A percentile compares a stretch with the other conserved stretches of the same genome.
These are phyloP conservation scores for Gulo gulo DNA, from an alignment of 2,113 vertebrate genomes.

Conservation along the genomic window DNA sequence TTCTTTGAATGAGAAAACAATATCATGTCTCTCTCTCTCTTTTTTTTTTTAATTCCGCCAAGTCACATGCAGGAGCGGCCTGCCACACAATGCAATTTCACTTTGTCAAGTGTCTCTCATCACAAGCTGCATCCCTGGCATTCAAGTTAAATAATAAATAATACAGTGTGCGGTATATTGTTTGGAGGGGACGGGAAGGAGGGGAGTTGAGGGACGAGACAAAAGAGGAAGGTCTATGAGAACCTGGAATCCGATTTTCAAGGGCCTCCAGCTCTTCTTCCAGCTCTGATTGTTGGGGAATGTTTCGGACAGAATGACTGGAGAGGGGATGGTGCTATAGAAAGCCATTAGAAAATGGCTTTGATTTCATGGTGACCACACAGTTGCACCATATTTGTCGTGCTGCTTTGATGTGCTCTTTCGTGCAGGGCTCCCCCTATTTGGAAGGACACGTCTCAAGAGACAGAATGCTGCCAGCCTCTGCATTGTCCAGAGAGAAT, in stretches of 20 bases:
- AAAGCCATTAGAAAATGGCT: slow-evolving; percentile 75
- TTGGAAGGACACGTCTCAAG: slow-evolving; percentile 6
- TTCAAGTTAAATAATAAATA: slow-evolving; percentile 74
- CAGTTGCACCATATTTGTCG: not conserved
- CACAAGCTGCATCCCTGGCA: slow-evolving; percentile 34
- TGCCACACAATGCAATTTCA: slow-evolving; percentile 2
- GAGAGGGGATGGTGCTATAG: slow-evolving; percentile 72
- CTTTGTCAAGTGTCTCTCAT: slow-evolving; percentile 64
- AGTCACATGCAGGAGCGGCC: slow-evolving; percentile 1
- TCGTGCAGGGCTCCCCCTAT: slow-evolving; percentile 24
- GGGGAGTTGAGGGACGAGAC: not conserved
- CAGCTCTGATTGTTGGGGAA: not conserved
- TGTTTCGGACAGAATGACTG: slow-evolving; percentile 53
- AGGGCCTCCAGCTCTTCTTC: not conserved
- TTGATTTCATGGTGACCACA: slow-evolving; percentile 77
- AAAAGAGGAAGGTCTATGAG: slow-evolving; percentile 13
- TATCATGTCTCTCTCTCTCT: not conserved
- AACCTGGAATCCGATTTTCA: not conserved
- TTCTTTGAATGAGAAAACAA: slow-evolving; percentile 42
- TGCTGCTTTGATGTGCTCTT: not conserved
- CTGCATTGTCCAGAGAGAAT: not conserved
- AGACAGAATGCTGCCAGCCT: not conserved
- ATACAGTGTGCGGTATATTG: slow-evolving; percentile 26
- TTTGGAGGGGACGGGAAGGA: not conserved
- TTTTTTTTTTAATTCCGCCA: slow-evolving; percentile 53